Base-by-base conservation (phyloP, 2,888 invertebrate species). In the Rhingia campestris region DNA sequence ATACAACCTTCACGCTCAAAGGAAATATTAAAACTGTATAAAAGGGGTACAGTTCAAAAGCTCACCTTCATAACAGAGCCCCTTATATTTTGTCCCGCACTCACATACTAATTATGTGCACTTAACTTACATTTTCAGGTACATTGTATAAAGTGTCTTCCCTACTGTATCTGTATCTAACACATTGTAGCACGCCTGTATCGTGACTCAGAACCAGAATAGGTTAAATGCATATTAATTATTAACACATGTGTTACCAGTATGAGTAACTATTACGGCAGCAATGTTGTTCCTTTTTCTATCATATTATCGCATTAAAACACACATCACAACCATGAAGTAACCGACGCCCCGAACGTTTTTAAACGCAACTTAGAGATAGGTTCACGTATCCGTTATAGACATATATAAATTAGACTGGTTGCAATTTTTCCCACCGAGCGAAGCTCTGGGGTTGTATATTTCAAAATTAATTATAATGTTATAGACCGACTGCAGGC, bases 401-500 rank as follows among this genome's bases (percentile, higher is more conserved):
- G 5, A 47, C 45, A 64, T 4, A 30, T 12, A 37, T 9, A 10
- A 10, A 30, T 43, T 45, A 67, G 64, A 63, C 63, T 73, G 67
- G 73, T 58, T 77, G 82, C 73, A 82, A 58, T 82, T 79, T 79
- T 82, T 82, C 82, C 82, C 82, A 82, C 37, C 67, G 49, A 56
- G 56, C 56, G 53, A 69, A 79, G 67, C 73, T 69, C 47, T 41
- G 51, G 53, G 64, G 41, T 63, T 82, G 73, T 82, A 69, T 79
- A 79, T 79, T 82, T 79, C 79, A 73, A 82, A 82, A 82, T 79
- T 82, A 82, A 82, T 82, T 82, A 82, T 82, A 79, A 79, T 82
- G 82, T 82, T 79, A 82, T 82, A 79, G 79, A 82, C 72, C 64
- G 82, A 79, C 79, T 79, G 73, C 79, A 64, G 79, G 64, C 70